Conservation (phyloP, 2,888 invertebrate species). For the Trachelus stipa region DNA sequence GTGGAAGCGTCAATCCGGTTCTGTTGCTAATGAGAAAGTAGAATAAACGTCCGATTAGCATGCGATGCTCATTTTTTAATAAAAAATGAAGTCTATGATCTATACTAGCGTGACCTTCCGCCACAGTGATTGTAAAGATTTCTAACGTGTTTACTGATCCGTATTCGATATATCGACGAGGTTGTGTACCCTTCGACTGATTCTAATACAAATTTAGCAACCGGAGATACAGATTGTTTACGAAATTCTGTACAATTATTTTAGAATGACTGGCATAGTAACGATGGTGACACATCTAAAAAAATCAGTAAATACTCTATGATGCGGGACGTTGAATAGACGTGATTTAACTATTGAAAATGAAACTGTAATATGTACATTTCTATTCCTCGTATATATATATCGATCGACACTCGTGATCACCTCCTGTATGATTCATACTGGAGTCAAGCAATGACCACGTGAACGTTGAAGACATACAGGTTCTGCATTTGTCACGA, state of each 20-base stretch:
- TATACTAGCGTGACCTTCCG: not conserved
- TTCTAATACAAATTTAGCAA: not conserved
- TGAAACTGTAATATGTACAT: not conserved
- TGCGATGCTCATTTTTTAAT: not conserved
- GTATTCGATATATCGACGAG: not conserved
- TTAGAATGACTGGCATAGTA: not conserved
- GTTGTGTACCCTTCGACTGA: not conserved
- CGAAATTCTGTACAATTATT: not conserved
- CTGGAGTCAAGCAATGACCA: not conserved
- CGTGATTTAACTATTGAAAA: not conserved
- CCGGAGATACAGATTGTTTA: not conserved
- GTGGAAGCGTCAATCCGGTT: not conserved
- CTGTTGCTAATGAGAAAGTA: not conserved
- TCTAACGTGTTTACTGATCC: not conserved
- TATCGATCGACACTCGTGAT: not conserved
- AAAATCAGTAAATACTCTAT: not conserved
- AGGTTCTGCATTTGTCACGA: not conserved
- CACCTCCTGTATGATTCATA: not conserved
- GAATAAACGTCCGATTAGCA: not conserved
- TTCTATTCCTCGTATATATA: not conserved
- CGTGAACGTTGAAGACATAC: not conserved
- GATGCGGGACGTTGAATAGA: not conserved
- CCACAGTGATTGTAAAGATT: not conserved
- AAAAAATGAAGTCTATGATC: not conserved
- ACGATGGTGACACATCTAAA: not conserved